Conservation (phyloP, 2,113 vertebrate genomes). For the Muscicapa adusta region DNA sequence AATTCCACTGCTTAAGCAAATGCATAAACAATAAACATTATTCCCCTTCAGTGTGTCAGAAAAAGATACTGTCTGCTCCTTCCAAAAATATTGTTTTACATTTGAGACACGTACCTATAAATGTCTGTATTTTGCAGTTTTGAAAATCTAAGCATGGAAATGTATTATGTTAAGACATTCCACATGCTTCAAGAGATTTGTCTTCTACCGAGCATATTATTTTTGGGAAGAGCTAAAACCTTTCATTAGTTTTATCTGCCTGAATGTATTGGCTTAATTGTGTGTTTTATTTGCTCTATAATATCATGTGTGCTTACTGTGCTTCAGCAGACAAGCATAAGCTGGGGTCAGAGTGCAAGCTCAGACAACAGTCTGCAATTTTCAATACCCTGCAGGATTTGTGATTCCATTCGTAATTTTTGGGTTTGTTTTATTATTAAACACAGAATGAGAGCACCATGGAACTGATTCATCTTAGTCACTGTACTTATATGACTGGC, state of each 20-base stretch:
- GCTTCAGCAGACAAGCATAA: not conserved
- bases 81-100: not conserved
- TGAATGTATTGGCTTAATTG: not conserved
- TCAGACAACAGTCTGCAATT: not conserved
- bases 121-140: slow-evolving; percentile 4
- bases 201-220: not conserved
- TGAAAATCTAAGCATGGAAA: not conserved
- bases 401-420: not conserved
- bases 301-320: not conserved
- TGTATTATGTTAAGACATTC: not conserved
- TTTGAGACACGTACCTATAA: slow-evolving; percentile 34
- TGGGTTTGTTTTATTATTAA: not conserved
- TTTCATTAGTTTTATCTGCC: not conserved
- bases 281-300: not conserved
- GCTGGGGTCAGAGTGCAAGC: not conserved
- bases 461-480: not conserved
- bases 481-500: not conserved
- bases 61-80: not conserved
- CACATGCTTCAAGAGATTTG: not conserved
- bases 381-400: not conserved
- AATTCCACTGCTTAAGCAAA: slow-evolving; percentile 21
- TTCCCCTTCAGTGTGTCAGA: slow-evolving; percentile 26
- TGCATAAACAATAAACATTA: slow-evolving; percentile 27
- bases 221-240: not conserved
- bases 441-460: not conserved